Base-by-base conservation (phyloP, 1,140 invertebrate genomes). In the Linepithema humile region DNA sequence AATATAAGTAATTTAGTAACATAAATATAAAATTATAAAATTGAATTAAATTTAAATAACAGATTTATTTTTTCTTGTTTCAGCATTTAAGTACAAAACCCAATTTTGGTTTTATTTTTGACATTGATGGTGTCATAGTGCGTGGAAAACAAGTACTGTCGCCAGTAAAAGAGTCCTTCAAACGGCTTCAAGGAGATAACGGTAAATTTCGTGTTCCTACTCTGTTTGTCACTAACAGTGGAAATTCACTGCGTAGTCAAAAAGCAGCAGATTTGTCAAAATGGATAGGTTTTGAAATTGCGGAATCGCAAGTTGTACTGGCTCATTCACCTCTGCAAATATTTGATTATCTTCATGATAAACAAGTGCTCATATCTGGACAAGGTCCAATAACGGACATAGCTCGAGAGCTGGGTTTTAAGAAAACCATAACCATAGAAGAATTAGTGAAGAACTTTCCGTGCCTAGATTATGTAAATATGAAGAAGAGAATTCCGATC, bases 41-140 rank as follows among this genome's bases (percentile, higher is more conserved):
- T 72, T 26, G 35, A 15, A 82, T 29, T 70, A 35, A 62, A 64
- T 29, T 23, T 35, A 45, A 69, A 67, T 0, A 40, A 4, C 9
- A 17, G 15, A 45, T 48, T 23, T 38, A 1, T 48, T 2, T 43
- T 38, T 23, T 45, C 10, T 82, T 23, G 85, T 91, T 88, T 62
- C 84, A 93, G 93, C 89, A 91, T 84, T 26, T 93, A 74, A 94
- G 91, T 75, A 85, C 87, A 62, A 92, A 92, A 69, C 93, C 94
- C 80, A 93, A 93, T 55, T 97, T 97, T 92, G 96, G 96, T 20
- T 91, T 97, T 6, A 91, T 97, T 9, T 97, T 97, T 92, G 97
- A 97, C 87, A 97, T 97, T 57, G 97, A 97, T 87, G 97, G 97
- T 17, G 97, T 97, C 0, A 94, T 97, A 85, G 96, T 96, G 0